phyloP scores from a whole-genome alignment of 2,888 invertebrate genomes.

The Malthinus seriepunctatus region DNA sequence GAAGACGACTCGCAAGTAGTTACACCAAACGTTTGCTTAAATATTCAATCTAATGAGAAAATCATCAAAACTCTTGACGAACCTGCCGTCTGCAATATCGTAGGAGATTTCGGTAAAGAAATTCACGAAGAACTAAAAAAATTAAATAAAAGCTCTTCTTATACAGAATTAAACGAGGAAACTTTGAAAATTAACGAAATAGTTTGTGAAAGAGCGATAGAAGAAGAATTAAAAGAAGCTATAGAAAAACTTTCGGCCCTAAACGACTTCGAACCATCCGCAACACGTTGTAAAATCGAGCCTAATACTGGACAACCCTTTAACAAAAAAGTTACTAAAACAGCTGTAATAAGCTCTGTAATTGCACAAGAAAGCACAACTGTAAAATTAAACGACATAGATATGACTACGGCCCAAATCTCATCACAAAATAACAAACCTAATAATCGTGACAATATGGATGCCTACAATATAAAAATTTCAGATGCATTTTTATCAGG shows the following conservation, averaged over 20 bases:
- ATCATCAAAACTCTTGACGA: slow-evolving; percentile 35
- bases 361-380: slow-evolving; percentile 32
- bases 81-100: slow-evolving; percentile 54
- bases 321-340: slow-evolving; percentile 38
- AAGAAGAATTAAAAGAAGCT: slow-evolving; percentile 48
- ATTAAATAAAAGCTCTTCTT: slow-evolving; percentile 38
- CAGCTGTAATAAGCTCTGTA: slow-evolving; percentile 21
- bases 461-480: slow-evolving; percentile 54
- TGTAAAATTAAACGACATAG: slow-evolving; percentile 27
- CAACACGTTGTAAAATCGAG: slow-evolving; percentile 48
- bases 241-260: slow-evolving; percentile 48
- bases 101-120: slow-evolving; percentile 64
- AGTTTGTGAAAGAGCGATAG: slow-evolving; percentile 35
- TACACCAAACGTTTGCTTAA: slow-evolving; percentile 56
- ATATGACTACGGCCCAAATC: slow-evolving; percentile 27
- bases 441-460: slow-evolving; percentile 25
- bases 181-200: slow-evolving; percentile 1
- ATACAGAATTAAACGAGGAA: slow-evolving; percentile 4
- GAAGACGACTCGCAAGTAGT: slow-evolving; percentile 45
- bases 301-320: slow-evolving; percentile 49
- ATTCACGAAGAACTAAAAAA: slow-evolving; percentile 62
- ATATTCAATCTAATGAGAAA: slow-evolving; percentile 48
- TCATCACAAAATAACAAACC: slow-evolving; percentile 21
- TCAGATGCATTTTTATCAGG: slow-evolving; percentile 64
- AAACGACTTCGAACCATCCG: slow-evolving; percentile 46